Conservation (phyloP, 2,797 vertebrate species). For the Botia almorhae region DNA sequence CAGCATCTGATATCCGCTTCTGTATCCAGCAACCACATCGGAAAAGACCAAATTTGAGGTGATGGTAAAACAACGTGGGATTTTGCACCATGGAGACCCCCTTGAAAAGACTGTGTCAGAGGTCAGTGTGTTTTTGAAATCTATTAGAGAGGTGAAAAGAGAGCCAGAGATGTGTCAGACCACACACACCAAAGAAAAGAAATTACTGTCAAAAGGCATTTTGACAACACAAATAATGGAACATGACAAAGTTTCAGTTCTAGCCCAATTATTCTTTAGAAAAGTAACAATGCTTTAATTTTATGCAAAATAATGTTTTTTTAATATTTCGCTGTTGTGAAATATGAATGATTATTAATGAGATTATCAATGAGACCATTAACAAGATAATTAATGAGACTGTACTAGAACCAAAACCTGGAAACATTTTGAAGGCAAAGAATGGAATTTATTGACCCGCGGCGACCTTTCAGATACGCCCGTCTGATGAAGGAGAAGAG, state of each 20-base stretch:
- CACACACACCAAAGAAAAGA: not conserved
- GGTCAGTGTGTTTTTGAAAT: not conserved
- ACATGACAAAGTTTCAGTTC: not conserved
- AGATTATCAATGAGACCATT: too few species aligned
- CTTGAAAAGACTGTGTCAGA: not conserved
- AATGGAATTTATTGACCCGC: conserved; percentile 21
- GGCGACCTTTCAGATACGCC: conserved; percentile 23
- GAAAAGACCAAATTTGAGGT: not conserved
- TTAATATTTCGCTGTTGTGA: not conserved
- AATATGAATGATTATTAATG: too few species aligned
- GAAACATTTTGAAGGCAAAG: not conserved
- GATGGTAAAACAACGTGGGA: not conserved
- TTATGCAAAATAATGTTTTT: not conserved
- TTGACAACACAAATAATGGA: not conserved
- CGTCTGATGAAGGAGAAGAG: not conserved
- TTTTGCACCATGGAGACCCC: not conserved
- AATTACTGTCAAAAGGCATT: not conserved
- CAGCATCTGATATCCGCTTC: not conserved
- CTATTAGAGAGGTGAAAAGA: not conserved
- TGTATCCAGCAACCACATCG: not conserved
- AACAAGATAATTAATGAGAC: not conserved
- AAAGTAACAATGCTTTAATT: not conserved
- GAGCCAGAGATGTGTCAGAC: not conserved
- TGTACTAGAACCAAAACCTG: not conserved
- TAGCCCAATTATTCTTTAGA: not conserved